phyloP scores from a whole-genome alignment of 1,140 invertebrate species.

The Drosophila tani region DNA sequence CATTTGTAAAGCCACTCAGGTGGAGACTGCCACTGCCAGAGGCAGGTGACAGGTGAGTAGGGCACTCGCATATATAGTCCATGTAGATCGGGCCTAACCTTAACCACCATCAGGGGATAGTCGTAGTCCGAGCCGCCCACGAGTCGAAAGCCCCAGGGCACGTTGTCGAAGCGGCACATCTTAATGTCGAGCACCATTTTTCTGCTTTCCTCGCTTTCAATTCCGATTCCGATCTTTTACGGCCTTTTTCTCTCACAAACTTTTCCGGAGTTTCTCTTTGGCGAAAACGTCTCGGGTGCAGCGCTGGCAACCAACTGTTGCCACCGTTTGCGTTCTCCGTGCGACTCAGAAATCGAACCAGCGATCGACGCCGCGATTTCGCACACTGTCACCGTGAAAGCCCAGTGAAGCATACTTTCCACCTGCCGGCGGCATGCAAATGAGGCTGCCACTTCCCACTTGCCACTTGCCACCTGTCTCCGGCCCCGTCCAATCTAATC shows the following conservation, averaged over 20 bases:
- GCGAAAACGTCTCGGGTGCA: slow-evolving; percentile 31
- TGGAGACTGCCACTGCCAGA: neutral
- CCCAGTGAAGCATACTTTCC: slow-evolving; percentile 74
- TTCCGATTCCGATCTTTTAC: slow-evolving; percentile 4
- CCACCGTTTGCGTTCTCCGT: slow-evolving; percentile 19
- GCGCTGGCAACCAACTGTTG: slow-evolving; percentile 75
- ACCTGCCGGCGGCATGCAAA: slow-evolving; percentile 65
- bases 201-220: slow-evolving; percentile 14
- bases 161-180: slow-evolving; percentile 88
- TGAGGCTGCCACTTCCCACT: slow-evolving; percentile 59
- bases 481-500: slow-evolving; percentile 1
- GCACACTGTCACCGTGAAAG: slow-evolving; percentile 32
- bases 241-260: slow-evolving; percentile 2
- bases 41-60: slow-evolving; percentile 37
- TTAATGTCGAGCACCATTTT: slow-evolving; percentile 86
- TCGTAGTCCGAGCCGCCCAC: slow-evolving; percentile 93
- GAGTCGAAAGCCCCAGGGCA: slow-evolving; percentile 95
- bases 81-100: slow-evolving; percentile 86
- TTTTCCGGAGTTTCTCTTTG: slow-evolving; percentile 16
- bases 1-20: slow-evolving; percentile 9
- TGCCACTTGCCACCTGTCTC: slow-evolving; percentile 2
- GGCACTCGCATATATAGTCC: slow-evolving; percentile 10
- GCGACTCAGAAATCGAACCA: slow-evolving; percentile 11
- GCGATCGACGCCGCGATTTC: slow-evolving; percentile 53
- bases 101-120: slow-evolving; percentile 92